Conservation (phyloP, 2,113 vertebrate genomes). For the Drymodes brunneopygia region DNA sequence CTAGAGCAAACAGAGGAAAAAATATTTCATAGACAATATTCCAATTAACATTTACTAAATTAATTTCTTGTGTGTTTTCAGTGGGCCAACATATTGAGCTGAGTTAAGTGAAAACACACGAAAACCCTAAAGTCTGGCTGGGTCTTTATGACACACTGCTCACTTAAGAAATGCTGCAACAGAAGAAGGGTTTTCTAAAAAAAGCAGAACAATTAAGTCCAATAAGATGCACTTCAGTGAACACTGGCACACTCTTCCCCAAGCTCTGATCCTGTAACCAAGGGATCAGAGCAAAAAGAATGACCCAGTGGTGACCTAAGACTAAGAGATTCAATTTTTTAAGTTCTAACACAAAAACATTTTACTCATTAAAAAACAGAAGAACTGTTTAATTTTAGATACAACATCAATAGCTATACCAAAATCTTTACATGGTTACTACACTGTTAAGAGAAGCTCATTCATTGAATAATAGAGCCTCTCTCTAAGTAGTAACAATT, state of each 20-base stretch:
- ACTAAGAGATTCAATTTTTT: background rate
- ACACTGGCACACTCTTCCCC: background rate
- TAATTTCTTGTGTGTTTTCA: background rate
- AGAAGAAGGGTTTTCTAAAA: background rate
- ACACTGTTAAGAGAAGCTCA: background rate
- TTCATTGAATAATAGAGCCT: rapidly evolving
- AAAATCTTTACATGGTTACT: background rate
- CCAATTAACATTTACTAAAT: background rate
- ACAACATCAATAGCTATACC: background rate
- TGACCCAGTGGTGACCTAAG: background rate
- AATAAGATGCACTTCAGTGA: background rate
- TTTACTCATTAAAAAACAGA: background rate
- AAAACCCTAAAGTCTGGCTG: background rate
- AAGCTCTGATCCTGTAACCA: background rate
- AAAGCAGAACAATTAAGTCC: background rate
- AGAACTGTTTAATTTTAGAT: background rate
- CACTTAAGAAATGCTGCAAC: background rate
- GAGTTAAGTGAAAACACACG: background rate
- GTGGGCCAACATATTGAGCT: background rate
- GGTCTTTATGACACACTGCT: background rate
- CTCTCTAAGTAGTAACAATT: background rate
- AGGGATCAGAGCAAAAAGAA: background rate
- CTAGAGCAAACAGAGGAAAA: background rate
- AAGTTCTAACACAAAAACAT: background rate
- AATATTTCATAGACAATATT: background rate